Evolutionary conservation across 2,113 vertebrate species (phyloP), one percentile per base, ranked within the genome.

Genomic region (Ammodytes dubius): DNA sequence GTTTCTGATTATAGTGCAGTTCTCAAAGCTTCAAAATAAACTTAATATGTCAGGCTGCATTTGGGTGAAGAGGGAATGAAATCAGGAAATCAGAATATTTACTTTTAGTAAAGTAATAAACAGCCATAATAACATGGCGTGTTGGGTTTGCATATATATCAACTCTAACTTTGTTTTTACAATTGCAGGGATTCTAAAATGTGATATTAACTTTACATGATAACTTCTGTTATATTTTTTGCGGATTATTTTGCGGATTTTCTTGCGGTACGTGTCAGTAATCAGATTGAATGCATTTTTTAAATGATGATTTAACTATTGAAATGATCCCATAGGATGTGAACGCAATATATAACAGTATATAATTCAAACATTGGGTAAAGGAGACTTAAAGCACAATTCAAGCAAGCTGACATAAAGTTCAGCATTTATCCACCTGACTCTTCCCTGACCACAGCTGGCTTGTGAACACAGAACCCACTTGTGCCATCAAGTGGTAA

Each of bases 401-500:
- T 43, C 39, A 64, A 58, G 4, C 47, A 52, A 50, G 37, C 66
- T 60, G 53, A 19, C 1, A 10, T 56, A 66, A 58, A 64, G 68
- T 64, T 76, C 81, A 39, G 52, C 9, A 57, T 85, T 82, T 40
- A 68, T 83, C 81, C 66, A 35, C 78, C 53, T 15, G 58, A 87
- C 14, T 70, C 42, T 8, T 37, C 67, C 61, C 42, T 52, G 57
- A 70, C 65, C 67, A 42, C 27, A n/a, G 0, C 15, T 78, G 74
- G 74, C 81, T 69, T 81, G 61, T 64, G 57, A 78, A 58, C 59
- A 63, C 40, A 58, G 58, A 64, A 80, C 53, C 42, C 82, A 89
- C 79, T 74, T 92, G 76, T 91, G 84, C 82, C 85, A 77, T 84
- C 82, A 75, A 81, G 79, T 88, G 89, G 88, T 79, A 82, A 74